Percentiles rank a stretch among this genome's conserved stretches.
phyloP scores from a whole-genome alignment of 2,113 vertebrate species.

The Istiophorus platypterus region DNA sequence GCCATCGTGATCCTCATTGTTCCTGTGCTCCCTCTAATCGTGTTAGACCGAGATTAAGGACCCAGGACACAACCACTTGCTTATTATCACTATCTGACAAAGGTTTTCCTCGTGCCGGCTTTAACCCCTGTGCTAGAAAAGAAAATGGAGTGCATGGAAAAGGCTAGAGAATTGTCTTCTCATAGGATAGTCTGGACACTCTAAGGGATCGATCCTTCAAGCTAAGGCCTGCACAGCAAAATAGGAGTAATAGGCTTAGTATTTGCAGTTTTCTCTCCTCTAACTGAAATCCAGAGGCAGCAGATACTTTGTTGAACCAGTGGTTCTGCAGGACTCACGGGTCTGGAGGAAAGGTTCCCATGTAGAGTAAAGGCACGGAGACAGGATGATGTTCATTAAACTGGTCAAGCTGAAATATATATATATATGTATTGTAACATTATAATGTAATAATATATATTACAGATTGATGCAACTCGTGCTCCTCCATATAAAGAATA shows the following conservation, averaged over 20 bases:
- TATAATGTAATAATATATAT: too few species aligned
- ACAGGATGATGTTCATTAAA: background rate
- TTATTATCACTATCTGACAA: slow-evolving; percentile 21
- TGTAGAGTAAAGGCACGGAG: background rate
- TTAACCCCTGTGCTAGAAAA: accelerated
- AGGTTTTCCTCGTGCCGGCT: background rate
- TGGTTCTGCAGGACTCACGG: too few species aligned
- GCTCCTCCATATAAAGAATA: background rate
- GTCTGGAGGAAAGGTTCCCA: too few species aligned
- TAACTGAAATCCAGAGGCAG: background rate
- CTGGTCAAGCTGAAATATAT: background rate
- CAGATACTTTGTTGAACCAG: background rate
- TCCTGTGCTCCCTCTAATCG: background rate
- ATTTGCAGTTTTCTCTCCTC: too few species aligned
- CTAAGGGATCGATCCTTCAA: background rate
- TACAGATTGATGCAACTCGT: background rate
- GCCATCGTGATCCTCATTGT: slow-evolving; percentile 28
- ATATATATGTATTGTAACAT: too few species aligned
- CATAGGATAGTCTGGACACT: background rate
- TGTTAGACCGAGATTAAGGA: slow-evolving; percentile 21
- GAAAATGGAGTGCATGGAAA: background rate
- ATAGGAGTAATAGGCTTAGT: background rate
- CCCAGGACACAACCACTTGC: background rate
- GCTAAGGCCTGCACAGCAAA: background rate
- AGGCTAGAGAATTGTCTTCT: background rate